phyloP scores from a whole-genome alignment of 2,888 invertebrate species.

The Lysandra bellargus region DNA sequence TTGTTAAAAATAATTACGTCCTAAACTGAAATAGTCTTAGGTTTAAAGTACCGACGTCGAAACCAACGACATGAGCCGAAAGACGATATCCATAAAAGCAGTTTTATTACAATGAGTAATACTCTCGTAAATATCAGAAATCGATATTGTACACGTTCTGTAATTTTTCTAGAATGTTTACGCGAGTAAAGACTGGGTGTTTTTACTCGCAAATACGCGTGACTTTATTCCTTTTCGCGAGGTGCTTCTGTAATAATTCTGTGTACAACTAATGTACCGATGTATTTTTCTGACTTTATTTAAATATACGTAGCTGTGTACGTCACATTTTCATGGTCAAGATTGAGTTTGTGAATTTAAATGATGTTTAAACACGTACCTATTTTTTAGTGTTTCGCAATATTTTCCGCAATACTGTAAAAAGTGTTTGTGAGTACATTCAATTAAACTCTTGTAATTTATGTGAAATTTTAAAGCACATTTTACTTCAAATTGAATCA shows the following conservation, averaged over 20 bases:
- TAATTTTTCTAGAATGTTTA: slow-evolving; percentile 48
- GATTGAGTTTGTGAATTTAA: slow-evolving; percentile 34
- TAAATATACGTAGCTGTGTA: slow-evolving; percentile 36
- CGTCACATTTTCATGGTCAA: slow-evolving; percentile 38
- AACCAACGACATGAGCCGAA: not conserved
- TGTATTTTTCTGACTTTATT: slow-evolving; percentile 40
- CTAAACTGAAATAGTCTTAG: not conserved
- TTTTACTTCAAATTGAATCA: not conserved
- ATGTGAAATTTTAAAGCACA: not conserved
- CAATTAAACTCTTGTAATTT: too few relatives aligned
- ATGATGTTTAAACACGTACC: not conserved
- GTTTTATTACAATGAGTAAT: not conserved
- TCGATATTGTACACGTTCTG: slow-evolving; percentile 30
- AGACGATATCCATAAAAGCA: not conserved
- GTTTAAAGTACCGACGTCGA: not conserved
- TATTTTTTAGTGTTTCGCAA: slow-evolving; percentile 2
- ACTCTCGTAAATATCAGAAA: not conserved
- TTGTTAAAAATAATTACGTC: too few relatives aligned
- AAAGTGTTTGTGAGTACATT: not conserved
- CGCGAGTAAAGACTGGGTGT: slow-evolving; percentile 43
- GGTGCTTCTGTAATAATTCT: slow-evolving; percentile 57
- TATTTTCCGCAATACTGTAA: slow-evolving; percentile 15
- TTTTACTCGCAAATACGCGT: slow-evolving; percentile 47
- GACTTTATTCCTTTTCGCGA: slow-evolving; percentile 61
- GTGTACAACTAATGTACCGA: slow-evolving; percentile 47